phyloP scores from a whole-genome alignment of 2,888 invertebrate species.

The Smittia sp. region DNA sequence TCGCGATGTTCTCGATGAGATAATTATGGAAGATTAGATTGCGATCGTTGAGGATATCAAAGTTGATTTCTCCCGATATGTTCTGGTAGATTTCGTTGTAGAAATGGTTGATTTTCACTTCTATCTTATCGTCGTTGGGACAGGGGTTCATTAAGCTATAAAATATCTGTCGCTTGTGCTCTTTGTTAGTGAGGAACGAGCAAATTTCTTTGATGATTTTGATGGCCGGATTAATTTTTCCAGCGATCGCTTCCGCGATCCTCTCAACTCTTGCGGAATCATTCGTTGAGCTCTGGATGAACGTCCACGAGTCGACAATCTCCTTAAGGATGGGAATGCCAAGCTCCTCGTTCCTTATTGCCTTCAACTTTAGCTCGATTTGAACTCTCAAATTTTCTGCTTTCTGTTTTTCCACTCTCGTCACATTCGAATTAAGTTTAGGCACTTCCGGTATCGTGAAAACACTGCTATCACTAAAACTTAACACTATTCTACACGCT shows the following conservation, averaged over 20 bases:
- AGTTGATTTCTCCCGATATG: constrained; percentile 3
- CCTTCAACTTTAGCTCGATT: constrained; percentile 47
- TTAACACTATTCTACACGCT: constrained; percentile 35
- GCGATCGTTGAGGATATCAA: constrained; percentile 27
- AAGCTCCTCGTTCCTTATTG: constrained; percentile 51
- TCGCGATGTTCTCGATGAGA: constrained; percentile 37
- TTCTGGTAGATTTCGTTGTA: constrained; percentile 35
- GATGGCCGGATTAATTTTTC: constrained; percentile 49
- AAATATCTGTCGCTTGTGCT: constrained; percentile 25
- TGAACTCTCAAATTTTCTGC: neutral
- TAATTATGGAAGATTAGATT: constrained; percentile 38
- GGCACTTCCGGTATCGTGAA: constrained; percentile 34
- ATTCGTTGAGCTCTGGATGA: constrained; percentile 44
- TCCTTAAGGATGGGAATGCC: constrained; percentile 52
- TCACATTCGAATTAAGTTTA: constrained; percentile 28
- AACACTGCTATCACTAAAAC: constrained; percentile 12
- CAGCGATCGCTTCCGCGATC: constrained; percentile 46
- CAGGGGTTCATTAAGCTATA: constrained; percentile 46
- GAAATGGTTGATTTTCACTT: constrained; percentile 27
- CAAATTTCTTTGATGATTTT: constrained; percentile 49
- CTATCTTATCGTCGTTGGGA: constrained; percentile 41
- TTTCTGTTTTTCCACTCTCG: constrained; percentile 14
- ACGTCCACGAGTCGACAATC: constrained; percentile 52
- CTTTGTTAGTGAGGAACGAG: constrained; percentile 45
- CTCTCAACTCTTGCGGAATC: constrained; percentile 42